Evolutionary conservation across 1,140 invertebrate species (phyloP), one percentile per base, ranked within the genome.

Genomic region (Drosophila subobscura): DNA sequence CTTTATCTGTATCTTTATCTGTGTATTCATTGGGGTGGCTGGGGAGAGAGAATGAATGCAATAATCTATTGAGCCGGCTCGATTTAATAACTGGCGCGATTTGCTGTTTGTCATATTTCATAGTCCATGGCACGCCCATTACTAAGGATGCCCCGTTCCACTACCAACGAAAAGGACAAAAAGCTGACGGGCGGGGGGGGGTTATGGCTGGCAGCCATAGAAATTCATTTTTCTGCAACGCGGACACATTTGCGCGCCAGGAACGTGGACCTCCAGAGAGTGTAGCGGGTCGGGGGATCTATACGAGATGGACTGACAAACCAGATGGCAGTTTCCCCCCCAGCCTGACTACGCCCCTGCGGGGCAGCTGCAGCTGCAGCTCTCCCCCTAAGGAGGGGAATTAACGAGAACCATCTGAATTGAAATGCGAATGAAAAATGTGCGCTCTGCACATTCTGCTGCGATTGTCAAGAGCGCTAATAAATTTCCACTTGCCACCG

Each of bases 391-490:
- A 47, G 27, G 37, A 7, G 46, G 23, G 37, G 57, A 56, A 72
- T 72, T 72, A 72, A 72, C 70, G 54, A 61, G 59, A 68, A 47
- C 65, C 71, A 73, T 45, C 70, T 73, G 70, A 73, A 73, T 73
- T 73, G 70, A 65, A 73, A 74, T 73, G 50, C 66, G 66, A 68
- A 84, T 86, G 81, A 86, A 86, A 86, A 86, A 86, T 88, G 81
- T 78, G 77, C 83, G 74, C 81, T 77, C 81, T 78, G 78, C 83
- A 58, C 58, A 57, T 64, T 65, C 70, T 65, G 60, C 72, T 71
- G 83, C 83, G 85, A 80, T 86, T 86, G 81, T 86, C 81, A 86
- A 86, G 73, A 81, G 83, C 78, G 64, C 83, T 81, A 86, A 86
- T 86, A 86, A 81, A 86, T 86, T 86, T 74, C 64, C 72, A 63